Evolutionary conservation across 2,888 invertebrate species (phyloP), one percentile per base, ranked within the genome.

Genomic region (Aquatica leii): DNA sequence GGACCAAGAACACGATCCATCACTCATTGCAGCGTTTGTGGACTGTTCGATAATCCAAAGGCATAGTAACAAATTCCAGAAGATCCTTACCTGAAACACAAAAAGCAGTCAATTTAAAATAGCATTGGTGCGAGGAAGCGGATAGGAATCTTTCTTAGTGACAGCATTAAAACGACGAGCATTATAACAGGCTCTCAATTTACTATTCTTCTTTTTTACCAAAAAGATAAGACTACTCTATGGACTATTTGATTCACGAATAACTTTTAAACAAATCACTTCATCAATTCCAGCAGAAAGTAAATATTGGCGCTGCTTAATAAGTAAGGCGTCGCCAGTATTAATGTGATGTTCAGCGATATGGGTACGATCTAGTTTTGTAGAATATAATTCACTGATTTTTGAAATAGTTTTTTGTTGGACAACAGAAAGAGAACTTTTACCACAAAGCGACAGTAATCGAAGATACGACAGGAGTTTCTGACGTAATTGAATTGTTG

Each of bases 171-270:
- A 59, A 24, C 68, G 67, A 17, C 73, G 58, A n/a, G 69, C 69
- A 60, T 75, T 72, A 34, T 73, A 71, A 46, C 71, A 71, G 43
- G 73, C 67, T 1, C 71, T 49, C 40, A 51, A 59, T 37, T 69
- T 67, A 8, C 69, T 71, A 54, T 66, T 54, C 15, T 18, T 41
- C 54, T 75, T 75, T 18, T 65, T 68, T 6, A 71, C 69, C 14
- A 74, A 56, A 0, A 73, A 43, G 1, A 74, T 70, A 0, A 71
- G 72, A 5, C 68, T 70, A 48, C 63, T 65, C 70, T 72, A 75
- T 8, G 70, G 67, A 40, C 55, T 31, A 9, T 14, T 24, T 12
- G 55, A 49, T 24, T 24, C 6, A 24, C 6, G 24, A 4, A 24
- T 24, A 4, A 24, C 24, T 24, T 6, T 6, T 24, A 24, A 24